phyloP scores from a whole-genome alignment of 1,140 invertebrate genomes.

The Calephelis nemesis region DNA sequence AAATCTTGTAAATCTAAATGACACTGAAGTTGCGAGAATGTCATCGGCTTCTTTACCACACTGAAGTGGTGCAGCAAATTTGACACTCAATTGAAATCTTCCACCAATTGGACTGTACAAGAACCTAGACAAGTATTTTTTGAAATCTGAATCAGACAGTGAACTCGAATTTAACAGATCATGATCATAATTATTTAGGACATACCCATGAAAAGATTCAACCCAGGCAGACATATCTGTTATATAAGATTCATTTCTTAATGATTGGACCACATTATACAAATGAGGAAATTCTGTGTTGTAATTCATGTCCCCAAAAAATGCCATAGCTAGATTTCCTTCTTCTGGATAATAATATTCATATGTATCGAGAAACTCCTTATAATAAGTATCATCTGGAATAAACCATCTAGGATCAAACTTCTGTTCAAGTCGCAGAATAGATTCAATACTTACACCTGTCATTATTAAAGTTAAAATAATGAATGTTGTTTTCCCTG shows the following conservation, averaged over 20 bases:
- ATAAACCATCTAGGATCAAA: slow-evolving; percentile 90
- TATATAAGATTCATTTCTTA: slow-evolving; percentile 80
- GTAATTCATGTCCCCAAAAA: slow-evolving; percentile 85
- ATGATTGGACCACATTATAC: slow-evolving; percentile 74
- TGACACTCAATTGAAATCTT: slow-evolving; percentile 84
- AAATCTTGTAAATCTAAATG: slow-evolving; percentile 83
- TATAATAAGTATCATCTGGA: slow-evolving; percentile 85
- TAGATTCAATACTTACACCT: slow-evolving; percentile 81
- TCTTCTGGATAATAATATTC: slow-evolving; percentile 82
- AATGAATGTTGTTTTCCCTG: slow-evolving; percentile 82
- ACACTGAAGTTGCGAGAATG: slow-evolving; percentile 81
- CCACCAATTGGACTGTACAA: slow-evolving; percentile 84
- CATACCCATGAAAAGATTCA: slow-evolving; percentile 81
- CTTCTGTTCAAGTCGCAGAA: slow-evolving; percentile 84
- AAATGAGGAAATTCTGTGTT: slow-evolving; percentile 82
- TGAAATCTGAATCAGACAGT: slow-evolving; percentile 79
- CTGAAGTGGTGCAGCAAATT: slow-evolving; percentile 80
- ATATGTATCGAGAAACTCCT: slow-evolving; percentile 79
- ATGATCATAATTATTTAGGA: slow-evolving; percentile 72
- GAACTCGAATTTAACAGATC: slow-evolving; percentile 72
- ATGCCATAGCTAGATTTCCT: slow-evolving; percentile 83
- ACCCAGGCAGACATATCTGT: slow-evolving; percentile 83
- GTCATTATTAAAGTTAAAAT: slow-evolving; percentile 80
- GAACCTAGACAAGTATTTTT: slow-evolving; percentile 84
- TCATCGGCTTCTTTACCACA: slow-evolving; percentile 81